Evolutionary conservation across 2,113 vertebrate genomes (phyloP), one percentile per base, ranked within the genome.

Genomic region (Protobothrops flavoviridis): DNA sequence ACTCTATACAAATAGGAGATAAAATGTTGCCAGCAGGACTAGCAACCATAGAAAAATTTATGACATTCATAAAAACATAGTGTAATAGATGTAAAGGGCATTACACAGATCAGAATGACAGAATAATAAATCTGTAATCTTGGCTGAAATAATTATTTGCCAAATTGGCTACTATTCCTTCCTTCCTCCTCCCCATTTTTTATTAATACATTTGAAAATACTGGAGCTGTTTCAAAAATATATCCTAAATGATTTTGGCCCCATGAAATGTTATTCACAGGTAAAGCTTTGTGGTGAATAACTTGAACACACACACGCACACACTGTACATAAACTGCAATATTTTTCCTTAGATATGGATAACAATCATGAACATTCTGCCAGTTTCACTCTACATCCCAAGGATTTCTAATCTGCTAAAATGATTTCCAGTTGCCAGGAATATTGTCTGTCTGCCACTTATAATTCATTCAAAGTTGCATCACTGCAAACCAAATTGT

Each of bases 301-400:
- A 93, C 92, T 39, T 91, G 26, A 69, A 69, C 33, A 17, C 64
- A 69, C 12, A 69, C 29, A 12, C n/a, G 6, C 64, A 69, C 13
- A 69, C 29, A 12, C 33, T 92, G 94, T 93, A 87, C 55, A 92
- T 94, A 50, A 53, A 90, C 52, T 94, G 48, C 48, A 52, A 93
- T 56, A 29, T 92, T 95, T 90, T 87, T 29, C 12, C 91, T 57
- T 87, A 50, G 85, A 94, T 39, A 88, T 1, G 92, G 7, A 20
- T 53, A 57, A 85, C 20, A 90, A 86, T 91, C 1, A 26, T 64
- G 11, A 89, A 52, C 45, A 91, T 90, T 92, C 93, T 94, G 26
- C 81, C 89, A 33, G 90, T 92, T 93, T 94, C 13, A 92, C 55
- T 94, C 89, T 91, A 29, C 2, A 29, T 94, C 23, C 39, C 11